These are phyloP conservation scores for Hyposoter didymator DNA, from an alignment of 2,888 invertebrate genomes.

Conservation along the genomic window DNA sequence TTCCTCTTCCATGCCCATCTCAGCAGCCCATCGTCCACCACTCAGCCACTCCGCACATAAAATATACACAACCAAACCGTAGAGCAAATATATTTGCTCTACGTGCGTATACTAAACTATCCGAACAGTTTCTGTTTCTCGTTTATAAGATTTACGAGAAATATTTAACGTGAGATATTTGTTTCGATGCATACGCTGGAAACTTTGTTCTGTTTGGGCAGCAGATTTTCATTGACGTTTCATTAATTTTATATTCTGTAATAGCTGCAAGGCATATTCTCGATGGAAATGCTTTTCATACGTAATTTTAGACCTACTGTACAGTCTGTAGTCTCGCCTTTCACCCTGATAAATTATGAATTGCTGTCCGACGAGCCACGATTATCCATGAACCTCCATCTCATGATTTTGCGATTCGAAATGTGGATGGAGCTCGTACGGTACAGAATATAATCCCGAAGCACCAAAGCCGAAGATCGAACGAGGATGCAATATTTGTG, in stretches of 20 bases:
- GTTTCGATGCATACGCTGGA: not conserved
- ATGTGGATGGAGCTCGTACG: constrained; percentile 37
- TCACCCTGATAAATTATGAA: constrained; percentile 59
- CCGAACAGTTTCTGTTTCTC: not conserved
- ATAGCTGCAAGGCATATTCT: not conserved
- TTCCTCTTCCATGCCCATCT: constrained; percentile 18
- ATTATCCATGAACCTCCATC: constrained; percentile 20
- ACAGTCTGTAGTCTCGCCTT: constrained; percentile 10
- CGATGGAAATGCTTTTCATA: not conserved
- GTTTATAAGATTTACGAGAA: not conserved
- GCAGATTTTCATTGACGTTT: not conserved
- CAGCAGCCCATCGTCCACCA: constrained; percentile 35
- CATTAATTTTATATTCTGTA: not conserved
- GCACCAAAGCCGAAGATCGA: not conserved
- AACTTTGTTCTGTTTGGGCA: not conserved
- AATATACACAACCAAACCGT: not conserved
- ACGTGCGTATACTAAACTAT: not conserved
- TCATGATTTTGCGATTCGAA: constrained; percentile 54
- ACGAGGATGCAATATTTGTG: constrained; percentile 20
- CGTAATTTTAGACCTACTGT: not conserved
- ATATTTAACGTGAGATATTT: not conserved
- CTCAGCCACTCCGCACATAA: constrained; percentile 12
- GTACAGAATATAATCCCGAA: not conserved
- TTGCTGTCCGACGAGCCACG: constrained; percentile 58
- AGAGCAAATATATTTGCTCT: not conserved